Conservation (phyloP, 2,113 vertebrate species). For the Paratilapia polleni region DNA sequence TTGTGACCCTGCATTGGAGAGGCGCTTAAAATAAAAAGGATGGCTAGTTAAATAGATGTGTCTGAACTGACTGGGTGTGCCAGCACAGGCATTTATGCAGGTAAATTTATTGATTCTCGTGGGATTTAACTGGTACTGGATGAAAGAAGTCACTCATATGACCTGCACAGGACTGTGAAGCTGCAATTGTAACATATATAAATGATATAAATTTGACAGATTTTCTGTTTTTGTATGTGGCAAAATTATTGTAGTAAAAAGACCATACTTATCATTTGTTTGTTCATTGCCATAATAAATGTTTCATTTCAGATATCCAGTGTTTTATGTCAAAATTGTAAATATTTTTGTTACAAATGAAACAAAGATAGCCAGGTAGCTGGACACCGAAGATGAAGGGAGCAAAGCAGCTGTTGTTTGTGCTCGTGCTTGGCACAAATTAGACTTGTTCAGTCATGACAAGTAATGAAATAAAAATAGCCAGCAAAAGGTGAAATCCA, state of each 20-base stretch:
- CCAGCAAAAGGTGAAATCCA: background rate
- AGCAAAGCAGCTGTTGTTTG: background rate
- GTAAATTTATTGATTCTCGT: background rate
- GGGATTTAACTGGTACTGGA: background rate
- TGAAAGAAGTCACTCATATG: background rate
- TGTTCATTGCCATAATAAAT: too few species aligned
- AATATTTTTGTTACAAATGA: background rate
- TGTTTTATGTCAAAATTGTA: background rate
- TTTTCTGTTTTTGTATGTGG: background rate
- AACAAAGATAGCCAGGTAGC: background rate
- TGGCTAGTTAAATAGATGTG: background rate
- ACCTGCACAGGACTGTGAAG: background rate
- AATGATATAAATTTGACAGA: background rate
- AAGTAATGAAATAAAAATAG: background rate
- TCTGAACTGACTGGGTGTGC: background rate
- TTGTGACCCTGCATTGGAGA: background rate
- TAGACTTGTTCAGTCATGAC: constrained; percentile 6
- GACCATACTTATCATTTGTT: background rate
- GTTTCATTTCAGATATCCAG: too few species aligned
- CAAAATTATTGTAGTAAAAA: background rate
- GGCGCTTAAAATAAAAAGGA: background rate
- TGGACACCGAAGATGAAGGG: background rate
- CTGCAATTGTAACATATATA: background rate
- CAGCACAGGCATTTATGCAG: background rate
- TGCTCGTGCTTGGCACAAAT: background rate